Conservation (phyloP, 2,888 invertebrate genomes). For the Erebia aethiops region DNA sequence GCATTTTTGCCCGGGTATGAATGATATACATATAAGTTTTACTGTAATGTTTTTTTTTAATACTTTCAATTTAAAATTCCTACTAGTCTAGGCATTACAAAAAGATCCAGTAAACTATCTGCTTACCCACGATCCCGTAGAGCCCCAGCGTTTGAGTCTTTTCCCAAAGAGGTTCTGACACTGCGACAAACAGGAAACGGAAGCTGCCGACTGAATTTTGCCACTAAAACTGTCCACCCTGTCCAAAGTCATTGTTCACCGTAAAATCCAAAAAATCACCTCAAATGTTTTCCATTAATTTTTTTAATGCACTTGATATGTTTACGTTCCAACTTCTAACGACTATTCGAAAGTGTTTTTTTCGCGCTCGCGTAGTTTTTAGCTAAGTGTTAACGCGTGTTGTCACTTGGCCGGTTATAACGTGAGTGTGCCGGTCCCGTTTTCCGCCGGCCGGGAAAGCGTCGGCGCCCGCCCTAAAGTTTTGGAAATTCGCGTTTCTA, state of each 20-base stretch:
- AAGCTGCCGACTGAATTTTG: slow-evolving; percentile 77
- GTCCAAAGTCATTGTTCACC: slow-evolving; percentile 77
- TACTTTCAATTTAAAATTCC: no score
- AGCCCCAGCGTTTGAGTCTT: slow-evolving; percentile 87
- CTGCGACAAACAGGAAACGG: slow-evolving; percentile 79
- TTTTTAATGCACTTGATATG: slow-evolving; percentile 11
- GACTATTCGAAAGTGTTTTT: neutral
- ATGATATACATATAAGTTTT: no score
- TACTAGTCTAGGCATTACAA: neutral
- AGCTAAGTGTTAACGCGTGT: slow-evolving; percentile 51
- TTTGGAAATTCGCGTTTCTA: slow-evolving; percentile 31
- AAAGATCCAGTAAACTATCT: neutral
- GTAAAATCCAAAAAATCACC: slow-evolving; percentile 34
- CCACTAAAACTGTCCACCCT: slow-evolving; percentile 74
- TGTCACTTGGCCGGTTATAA: slow-evolving; percentile 52
- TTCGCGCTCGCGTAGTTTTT: slow-evolving; percentile 32
- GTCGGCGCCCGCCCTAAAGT: slow-evolving; percentile 59
- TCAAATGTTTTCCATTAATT: slow-evolving; percentile 37
- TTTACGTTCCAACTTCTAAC: neutral
- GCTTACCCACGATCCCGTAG: slow-evolving; percentile 89
- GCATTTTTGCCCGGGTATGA: no score
- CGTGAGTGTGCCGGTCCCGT: slow-evolving; percentile 51
- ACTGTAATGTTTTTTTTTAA: no score
- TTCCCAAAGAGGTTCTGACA: slow-evolving; percentile 87
- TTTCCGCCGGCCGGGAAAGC: slow-evolving; percentile 67